These are phyloP conservation scores for Coleophora flavipennella DNA, from an alignment of 2,888 invertebrate species.

Conservation along the genomic window DNA sequence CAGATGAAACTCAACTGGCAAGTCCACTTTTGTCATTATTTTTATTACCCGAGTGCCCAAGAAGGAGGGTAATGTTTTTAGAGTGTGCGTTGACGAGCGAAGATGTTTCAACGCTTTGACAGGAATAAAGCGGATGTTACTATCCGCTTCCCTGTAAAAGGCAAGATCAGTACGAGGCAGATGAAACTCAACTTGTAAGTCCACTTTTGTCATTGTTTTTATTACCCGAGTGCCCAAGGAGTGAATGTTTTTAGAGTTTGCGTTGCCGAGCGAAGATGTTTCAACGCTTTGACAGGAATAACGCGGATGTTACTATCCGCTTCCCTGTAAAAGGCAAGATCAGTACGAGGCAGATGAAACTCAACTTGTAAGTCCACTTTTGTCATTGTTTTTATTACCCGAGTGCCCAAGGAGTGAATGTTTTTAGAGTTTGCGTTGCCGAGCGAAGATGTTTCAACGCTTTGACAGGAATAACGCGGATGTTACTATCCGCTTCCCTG, in stretches of 20 bases:
- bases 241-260: too few species aligned
- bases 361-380: slow-evolving; percentile 75
- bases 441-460: too few species aligned
- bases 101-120: slow-evolving; percentile 77
- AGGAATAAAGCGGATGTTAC: slow-evolving; percentile 68
- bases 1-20: slow-evolving; percentile 86
- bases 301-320: slow-evolving; percentile 68
- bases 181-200: slow-evolving; percentile 85
- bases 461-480: too few species aligned
- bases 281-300: slow-evolving; percentile 79
- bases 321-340: slow-evolving; percentile 82
- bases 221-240: too few species aligned
- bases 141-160: slow-evolving; percentile 79
- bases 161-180: slow-evolving; percentile 78
- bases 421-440: too few species aligned
- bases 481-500: too few species aligned
- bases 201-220: slow-evolving; percentile 1
- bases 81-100: slow-evolving; percentile 81
- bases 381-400: slow-evolving; percentile 1
- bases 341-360: slow-evolving; percentile 79
- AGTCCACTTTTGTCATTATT: slow-evolving; percentile 18
- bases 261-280: slow-evolving; percentile 76
- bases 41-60: too few species aligned
- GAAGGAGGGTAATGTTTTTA: too few species aligned
- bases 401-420: too few species aligned